Evolutionary conservation across 2,888 invertebrate species (phyloP), one percentile per base, ranked within the genome.

Genomic region (Cyclophora albipunctata): DNA sequence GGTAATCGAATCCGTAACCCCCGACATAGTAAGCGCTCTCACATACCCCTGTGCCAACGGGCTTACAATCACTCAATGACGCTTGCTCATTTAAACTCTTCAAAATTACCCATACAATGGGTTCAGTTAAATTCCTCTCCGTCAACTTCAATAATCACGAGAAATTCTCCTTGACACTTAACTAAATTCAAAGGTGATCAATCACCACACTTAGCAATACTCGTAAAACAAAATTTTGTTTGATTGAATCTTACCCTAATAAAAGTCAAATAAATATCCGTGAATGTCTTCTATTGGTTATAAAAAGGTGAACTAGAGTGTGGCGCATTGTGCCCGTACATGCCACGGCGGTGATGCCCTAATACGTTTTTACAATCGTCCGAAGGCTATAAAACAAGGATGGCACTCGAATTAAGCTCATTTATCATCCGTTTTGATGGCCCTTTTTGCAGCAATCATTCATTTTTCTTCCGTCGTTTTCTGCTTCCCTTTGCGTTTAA

Each of bases 371-470:
- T 87, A 87, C 86, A 87, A 86, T 87, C 84, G 85, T 75, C 80
- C 79, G 70, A 66, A 66, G 78, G 84, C 80, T 86, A 87, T 87
- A 87, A 87, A 88, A 86, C 86, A 84, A 81, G 81, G 85, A 86
- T 81, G 78, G 83, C 73, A 55, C 79, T 75, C 69, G 83, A 84
- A 86, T 87, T 87, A 86, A 84, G 83, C 80, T 86, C 87, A 83
- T 88, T 85, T 84, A 88, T 88, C 87, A 88, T 86, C 84, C 85
- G 83, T 83, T 84, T 80, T 86, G 86, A 88, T 86, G 80, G 85
- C 84, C 84, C 79, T 87, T 87, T 86, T 87, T 87, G 86, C 84
- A 75, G 83, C 85, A 86, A 88, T 88, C 87, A 85, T 86, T 88
- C 87, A 88, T 87, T 88, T 87, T 84, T 86, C 85, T 84, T 85